Percentiles rank a stretch among this genome's conserved stretches.
phyloP scores from a whole-genome alignment of 1,140 invertebrate genomes.

The Pissodes strobi region DNA sequence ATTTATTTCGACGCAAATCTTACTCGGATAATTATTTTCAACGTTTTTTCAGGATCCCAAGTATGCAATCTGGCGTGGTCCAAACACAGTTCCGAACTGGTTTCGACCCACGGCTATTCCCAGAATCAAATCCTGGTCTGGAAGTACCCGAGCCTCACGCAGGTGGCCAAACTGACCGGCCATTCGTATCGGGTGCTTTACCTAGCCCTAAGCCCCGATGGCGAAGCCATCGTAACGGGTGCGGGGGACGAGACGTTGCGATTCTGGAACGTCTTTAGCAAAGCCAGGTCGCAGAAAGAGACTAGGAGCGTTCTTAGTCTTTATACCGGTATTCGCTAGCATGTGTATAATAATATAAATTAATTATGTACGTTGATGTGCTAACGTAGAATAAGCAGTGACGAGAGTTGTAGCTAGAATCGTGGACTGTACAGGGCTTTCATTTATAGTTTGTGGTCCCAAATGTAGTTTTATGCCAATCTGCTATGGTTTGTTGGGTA shows the following conservation, averaged over 20 bases:
- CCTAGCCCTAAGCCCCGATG: constrained; percentile 96
- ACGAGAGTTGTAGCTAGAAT: too few species aligned
- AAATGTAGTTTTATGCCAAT: too few species aligned
- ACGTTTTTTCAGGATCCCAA: constrained; percentile 73
- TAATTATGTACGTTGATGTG: too few species aligned
- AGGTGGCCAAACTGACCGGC: constrained; percentile 97
- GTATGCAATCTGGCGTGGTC: constrained; percentile 99
- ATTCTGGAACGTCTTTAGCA: constrained; percentile 99
- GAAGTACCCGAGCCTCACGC: constrained; percentile 97
- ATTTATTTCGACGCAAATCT: too few species aligned
- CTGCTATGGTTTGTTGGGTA: too few species aligned
- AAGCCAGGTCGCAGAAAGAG: constrained; percentile 94
- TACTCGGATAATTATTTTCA: too few species aligned
- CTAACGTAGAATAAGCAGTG: too few species aligned
- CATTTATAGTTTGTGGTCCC: too few species aligned
- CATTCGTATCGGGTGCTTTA: constrained; percentile 98
- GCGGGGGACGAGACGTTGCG: constrained; percentile 98
- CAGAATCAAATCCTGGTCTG: constrained; percentile 99
- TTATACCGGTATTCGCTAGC: constrained; percentile 84
- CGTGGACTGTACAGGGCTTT: too few species aligned
- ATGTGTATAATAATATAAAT: too few species aligned
- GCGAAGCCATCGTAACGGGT: constrained; percentile 98
- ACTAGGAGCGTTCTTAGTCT: constrained; percentile 95
- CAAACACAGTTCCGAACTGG: constrained; percentile 96
- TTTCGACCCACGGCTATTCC: constrained; percentile 98